Evolutionary conservation across 2,888 invertebrate genomes (phyloP), one percentile per base, ranked within the genome.

Genomic region (Plemyria rubiginata): DNA sequence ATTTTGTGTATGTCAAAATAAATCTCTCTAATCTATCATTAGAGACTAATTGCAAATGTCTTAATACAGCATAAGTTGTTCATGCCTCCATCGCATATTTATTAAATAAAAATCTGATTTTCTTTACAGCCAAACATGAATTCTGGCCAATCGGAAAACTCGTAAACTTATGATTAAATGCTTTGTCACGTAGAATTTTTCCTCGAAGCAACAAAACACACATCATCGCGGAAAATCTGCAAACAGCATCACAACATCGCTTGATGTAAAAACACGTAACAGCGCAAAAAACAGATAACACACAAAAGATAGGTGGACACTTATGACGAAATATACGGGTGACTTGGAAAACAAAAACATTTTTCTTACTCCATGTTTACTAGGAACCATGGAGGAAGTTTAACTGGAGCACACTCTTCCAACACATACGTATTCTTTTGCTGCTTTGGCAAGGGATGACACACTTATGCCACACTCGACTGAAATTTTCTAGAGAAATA

Each of bases 331-430:
- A 83, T 79, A 83, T 79, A 79, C 81, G 80, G 70, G 79, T 81
- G 76, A 75, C 71, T 77, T 75, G 79, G 80, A 81, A 85, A 88
- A 88, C 86, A 90, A 90, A 88, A 90, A 84, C 86, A 89, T 88
- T 88, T 90, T 89, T 88, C 90, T 89, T 86, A 79, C 80, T 81
- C 83, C 81, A 82, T 91, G 88, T 90, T 90, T 90, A 86, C 90
- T 79, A 78, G 74, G 84, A 41, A 29, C 9, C 60, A 32, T 40
- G 65, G 65, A 65, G 60, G 51, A 15, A 49, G 53, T 46, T 54
- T 41, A 32, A 50, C 57, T 65, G 65, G 65, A 65, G 55, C 45
- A 16, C 29, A 13, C 51, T 46, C 22, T 55, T 28, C 36, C 12
- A 48, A 38, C 55, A 15, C 32, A 4, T 50, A 13, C 32, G 29